A percentile compares a stretch with the other conserved stretches of the same genome.
phyloP scores from a whole-genome alignment of 2,113 vertebrate species.

The Cynocephalus volans region DNA sequence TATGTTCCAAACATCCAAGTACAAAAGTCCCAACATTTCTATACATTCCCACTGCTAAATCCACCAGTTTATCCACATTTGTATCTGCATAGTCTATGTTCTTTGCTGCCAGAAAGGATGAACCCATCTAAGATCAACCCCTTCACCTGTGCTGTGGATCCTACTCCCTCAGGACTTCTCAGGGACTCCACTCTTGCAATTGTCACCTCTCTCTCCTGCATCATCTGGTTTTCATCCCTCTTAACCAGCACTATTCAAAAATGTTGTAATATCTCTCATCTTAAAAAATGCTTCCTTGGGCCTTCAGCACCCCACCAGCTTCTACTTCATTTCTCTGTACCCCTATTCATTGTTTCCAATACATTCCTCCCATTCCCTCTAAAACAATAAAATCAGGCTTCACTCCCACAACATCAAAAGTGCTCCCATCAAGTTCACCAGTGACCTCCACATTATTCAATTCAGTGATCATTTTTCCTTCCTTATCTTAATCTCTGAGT shows the following conservation, averaged over 20 bases:
- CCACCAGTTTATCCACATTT: background rate
- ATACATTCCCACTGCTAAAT: background rate
- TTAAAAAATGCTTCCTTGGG: background rate
- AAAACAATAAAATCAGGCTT: background rate
- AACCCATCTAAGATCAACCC: background rate
- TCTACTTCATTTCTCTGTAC: background rate
- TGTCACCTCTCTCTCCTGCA: background rate
- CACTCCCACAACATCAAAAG: background rate
- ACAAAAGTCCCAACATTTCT: slow-evolving; percentile 9
- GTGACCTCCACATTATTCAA: background rate
- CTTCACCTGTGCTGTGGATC: background rate
- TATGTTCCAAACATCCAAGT: background rate
- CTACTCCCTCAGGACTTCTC: background rate
- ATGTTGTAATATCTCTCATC: background rate
- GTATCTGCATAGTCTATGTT: background rate
- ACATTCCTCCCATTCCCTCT: background rate
- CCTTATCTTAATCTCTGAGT: background rate
- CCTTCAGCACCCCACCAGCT: background rate
- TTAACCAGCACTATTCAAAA: background rate
- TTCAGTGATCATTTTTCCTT: background rate
- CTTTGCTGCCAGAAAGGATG: background rate
- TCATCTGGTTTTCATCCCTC: background rate
- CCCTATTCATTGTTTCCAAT: background rate
- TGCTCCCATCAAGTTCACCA: background rate
- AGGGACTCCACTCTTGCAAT: background rate